Evolutionary conservation across 2,888 invertebrate species (phyloP), one percentile per base, ranked within the genome.

Genomic region (Stenodera caucasica): DNA sequence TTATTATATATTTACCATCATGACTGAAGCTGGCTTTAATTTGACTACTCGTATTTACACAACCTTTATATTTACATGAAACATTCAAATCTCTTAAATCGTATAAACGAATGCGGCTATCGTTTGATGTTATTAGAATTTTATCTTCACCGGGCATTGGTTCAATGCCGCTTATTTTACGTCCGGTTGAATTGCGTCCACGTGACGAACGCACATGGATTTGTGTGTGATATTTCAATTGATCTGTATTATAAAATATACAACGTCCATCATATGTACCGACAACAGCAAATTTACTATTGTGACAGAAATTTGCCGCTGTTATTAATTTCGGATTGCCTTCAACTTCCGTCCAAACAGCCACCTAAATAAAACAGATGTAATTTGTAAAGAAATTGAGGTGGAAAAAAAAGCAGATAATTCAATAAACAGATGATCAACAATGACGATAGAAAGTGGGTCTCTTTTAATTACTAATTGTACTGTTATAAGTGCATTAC

Each of bases 181-280:
- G 83, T 0, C 97, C 98, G 1, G 92, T 91, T 0, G 96, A 90
- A 82, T 98, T 98, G 76, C 96, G 94, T 0, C 98, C 97, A n/a
- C 98, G 82, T 0, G 96, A 92, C 8, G 97, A 98, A 1, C 95
- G 85, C 2, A 98, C 98, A 81, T 98, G 93, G 65, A 99, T 97
- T 77, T 96, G 96, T 8, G 98, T 98, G 81, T 96, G 96, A 81
- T 99, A 99, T 76, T 98, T 98, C 2, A 99, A 84, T 78, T 98
- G 97, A 85, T 98, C 98, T 0, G 98, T 98, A 35, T 91, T 95
- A 83, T 98, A 99, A 84, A 99, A 98, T 73, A 98, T 95, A 80
- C 98, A 98, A 49, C 98, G 88, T 0, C 99, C 99, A 81, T 98
- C 98, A 82, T 98, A 99, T 0, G 98, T 96, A 37, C 98, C 98